Conservation (phyloP, 2,888 invertebrate genomes). For the Halictus quadricinctus region DNA sequence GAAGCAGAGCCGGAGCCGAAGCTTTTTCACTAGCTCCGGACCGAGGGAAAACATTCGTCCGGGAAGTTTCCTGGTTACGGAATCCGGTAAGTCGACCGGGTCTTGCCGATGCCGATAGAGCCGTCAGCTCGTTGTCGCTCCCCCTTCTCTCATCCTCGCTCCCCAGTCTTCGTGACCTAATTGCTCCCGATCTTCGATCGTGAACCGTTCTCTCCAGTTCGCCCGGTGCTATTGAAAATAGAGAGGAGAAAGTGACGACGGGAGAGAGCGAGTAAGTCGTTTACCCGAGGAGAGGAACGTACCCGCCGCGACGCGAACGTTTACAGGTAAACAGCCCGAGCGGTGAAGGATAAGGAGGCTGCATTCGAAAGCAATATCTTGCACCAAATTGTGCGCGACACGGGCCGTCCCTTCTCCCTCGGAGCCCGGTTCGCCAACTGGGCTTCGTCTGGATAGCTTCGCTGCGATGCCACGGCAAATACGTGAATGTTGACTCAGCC, state of each 20-base stretch:
- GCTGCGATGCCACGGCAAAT: conserved; percentile 73
- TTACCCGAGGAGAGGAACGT: background rate
- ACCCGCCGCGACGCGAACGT: conserved; percentile 7
- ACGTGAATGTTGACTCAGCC: conserved; percentile 76
- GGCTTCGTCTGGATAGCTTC: conserved; percentile 69
- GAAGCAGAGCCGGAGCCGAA: background rate
- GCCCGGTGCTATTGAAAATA: background rate
- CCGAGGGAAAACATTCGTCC: conserved; percentile 19
- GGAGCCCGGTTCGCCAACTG: conserved; percentile 63
- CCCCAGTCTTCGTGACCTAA: background rate
- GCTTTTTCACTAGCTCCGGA: background rate
- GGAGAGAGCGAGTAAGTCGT: background rate
- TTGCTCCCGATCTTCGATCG: conserved; percentile 8
- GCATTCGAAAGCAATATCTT: conserved; percentile 75
- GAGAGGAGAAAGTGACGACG: background rate
- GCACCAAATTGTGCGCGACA: conserved; percentile 72
- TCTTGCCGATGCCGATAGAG: background rate
- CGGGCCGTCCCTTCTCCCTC: conserved; percentile 61
- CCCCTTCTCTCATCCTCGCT: background rate
- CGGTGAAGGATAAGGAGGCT: conserved; percentile 69
- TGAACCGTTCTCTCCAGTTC: background rate
- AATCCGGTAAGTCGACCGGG: background rate
- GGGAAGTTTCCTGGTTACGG: conserved; percentile 5
- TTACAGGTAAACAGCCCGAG: conserved; percentile 66
- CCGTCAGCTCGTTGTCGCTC: conserved; percentile 3